Conservation (phyloP, 2,888 invertebrate genomes). For the Drosophila nr. perissopoda region DNA sequence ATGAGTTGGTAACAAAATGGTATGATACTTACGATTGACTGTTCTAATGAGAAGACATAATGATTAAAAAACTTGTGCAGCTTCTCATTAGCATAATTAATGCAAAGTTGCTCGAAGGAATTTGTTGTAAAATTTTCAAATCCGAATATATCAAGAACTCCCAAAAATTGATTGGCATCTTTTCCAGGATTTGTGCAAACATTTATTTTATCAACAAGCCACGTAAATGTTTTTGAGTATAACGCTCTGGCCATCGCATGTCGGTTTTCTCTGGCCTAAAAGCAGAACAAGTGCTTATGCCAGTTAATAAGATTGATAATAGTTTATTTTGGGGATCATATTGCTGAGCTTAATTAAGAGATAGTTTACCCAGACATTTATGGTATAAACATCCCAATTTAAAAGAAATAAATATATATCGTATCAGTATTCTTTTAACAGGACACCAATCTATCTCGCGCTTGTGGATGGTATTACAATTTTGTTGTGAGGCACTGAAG, state of each 20-base stretch:
- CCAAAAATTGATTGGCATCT: constrained; percentile 91
- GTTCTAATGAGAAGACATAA: constrained; percentile 97
- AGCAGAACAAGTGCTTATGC: neutral
- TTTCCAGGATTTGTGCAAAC: constrained; percentile 95
- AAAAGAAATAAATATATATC: neutral
- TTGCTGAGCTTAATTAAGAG: neutral
- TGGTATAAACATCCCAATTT: neutral
- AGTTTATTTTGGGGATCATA: too few relatives aligned
- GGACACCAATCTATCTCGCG: neutral
- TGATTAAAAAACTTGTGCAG: constrained; percentile 98
- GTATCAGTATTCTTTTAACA: neutral
- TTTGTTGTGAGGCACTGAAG: neutral
- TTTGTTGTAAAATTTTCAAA: constrained; percentile 97
- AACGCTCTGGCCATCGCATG: constrained; percentile 97
- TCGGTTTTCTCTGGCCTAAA: constrained; percentile 93
- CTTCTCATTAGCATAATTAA: constrained; percentile 97
- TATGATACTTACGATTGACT: constrained; percentile 92
- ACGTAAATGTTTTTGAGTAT: constrained; percentile 95
- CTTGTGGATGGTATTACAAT: neutral
- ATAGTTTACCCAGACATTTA: neutral
- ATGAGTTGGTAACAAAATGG: neutral
- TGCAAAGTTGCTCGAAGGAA: constrained; percentile 96
- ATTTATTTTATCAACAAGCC: constrained; percentile 96
- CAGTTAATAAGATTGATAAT: neutral
- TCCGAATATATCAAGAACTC: constrained; percentile 96